phyloP scores from a whole-genome alignment of 2,888 invertebrate genomes.

The Sphecodes monilicornis region DNA sequence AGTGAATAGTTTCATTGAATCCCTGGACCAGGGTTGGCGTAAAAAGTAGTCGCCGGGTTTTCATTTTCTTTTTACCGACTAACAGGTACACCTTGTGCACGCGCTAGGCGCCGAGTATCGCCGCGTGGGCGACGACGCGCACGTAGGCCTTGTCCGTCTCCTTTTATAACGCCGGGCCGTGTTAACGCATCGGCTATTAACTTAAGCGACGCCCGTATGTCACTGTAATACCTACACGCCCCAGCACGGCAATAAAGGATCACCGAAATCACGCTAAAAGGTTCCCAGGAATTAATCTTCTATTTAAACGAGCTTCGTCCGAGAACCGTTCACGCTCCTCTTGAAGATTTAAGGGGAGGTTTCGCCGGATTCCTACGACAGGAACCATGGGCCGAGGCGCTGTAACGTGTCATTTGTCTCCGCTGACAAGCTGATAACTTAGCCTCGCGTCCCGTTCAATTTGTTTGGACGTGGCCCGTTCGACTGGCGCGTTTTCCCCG shows the following conservation, averaged over 20 bases:
- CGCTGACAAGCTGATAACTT: constrained; percentile 18
- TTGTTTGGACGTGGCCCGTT: background rate
- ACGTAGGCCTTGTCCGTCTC: constrained; percentile 43
- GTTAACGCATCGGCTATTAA: constrained; percentile 65
- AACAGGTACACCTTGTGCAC: constrained; percentile 10
- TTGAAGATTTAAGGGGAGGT: constrained; percentile 36
- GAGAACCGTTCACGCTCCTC: background rate
- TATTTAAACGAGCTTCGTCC: constrained; percentile 18
- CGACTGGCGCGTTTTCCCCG: background rate
- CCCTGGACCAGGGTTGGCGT: background rate
- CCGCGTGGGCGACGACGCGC: constrained; percentile 54
- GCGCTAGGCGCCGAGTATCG: constrained; percentile 30
- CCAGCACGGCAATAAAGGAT: constrained; percentile 40
- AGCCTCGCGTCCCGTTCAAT: constrained; percentile 5
- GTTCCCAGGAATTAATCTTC: constrained; percentile 52
- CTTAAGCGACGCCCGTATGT: constrained; percentile 60
- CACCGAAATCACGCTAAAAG: constrained; percentile 56
- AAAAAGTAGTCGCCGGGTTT: background rate
- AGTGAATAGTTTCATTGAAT: background rate
- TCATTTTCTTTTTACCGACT: background rate
- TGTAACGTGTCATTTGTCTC: constrained; percentile 10
- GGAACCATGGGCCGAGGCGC: background rate
- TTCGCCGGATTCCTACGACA: constrained; percentile 15
- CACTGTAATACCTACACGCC: constrained; percentile 61
- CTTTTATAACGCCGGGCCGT: constrained; percentile 54